Conservation (phyloP, 2,113 vertebrate genomes). For the Aldabrachelys gigantea region DNA sequence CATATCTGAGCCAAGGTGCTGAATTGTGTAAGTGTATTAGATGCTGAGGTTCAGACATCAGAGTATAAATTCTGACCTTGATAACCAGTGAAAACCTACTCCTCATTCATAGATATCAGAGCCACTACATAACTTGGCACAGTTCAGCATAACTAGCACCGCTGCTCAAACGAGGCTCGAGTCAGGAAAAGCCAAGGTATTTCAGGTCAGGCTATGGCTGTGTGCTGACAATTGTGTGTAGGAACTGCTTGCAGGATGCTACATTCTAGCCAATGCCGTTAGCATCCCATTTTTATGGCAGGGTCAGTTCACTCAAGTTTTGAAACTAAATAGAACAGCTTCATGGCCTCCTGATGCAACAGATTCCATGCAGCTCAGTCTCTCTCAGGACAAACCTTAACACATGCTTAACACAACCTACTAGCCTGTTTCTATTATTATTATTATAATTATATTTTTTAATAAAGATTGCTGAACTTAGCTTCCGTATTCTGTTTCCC, state of each 20-base stretch:
- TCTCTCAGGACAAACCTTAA: conserved; percentile 29
- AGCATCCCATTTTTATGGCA: background rate
- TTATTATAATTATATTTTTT: background rate
- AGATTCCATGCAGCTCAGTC: background rate
- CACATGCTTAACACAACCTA: background rate
- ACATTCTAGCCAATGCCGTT: background rate
- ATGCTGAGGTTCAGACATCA: background rate
- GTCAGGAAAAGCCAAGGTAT: background rate
- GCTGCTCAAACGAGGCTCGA: background rate
- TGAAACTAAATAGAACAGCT: background rate
- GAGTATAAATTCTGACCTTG: background rate
- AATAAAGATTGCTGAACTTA: background rate
- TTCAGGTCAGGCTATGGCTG: background rate
- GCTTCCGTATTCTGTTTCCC: conserved; percentile 5
- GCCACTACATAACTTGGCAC: background rate
- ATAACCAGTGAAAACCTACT: background rate
- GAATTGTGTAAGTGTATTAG: background rate
- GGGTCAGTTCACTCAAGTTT: background rate
- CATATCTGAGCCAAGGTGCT: background rate
- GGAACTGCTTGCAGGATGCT: background rate
- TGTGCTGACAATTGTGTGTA: background rate
- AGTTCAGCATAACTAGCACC: background rate
- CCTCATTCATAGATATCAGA: background rate
- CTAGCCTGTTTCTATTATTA: background rate
- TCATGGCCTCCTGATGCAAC: background rate